Evolutionary conservation across 1,140 invertebrate genomes (phyloP).

Genomic region (Eriosoma lanigerum): DNA sequence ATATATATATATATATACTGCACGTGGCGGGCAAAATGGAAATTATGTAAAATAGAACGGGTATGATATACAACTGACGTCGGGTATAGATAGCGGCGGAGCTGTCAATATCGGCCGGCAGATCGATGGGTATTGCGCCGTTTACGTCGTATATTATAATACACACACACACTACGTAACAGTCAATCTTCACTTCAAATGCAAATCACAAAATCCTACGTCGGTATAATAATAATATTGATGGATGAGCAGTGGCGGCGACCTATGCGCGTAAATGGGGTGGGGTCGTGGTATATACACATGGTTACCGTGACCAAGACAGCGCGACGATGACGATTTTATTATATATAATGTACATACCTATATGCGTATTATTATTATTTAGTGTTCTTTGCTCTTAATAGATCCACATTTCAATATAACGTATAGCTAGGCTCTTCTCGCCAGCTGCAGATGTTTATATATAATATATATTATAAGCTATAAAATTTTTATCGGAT

Average conservation of each 20-base stretch:
- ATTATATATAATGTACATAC: no score
- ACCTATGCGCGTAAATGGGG: background rate
- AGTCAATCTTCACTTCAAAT: slow-evolving; percentile 50
- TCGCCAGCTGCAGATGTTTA: background rate
- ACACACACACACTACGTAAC: background rate
- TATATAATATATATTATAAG: no score
- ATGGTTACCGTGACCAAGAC: no score
- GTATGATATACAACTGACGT: slow-evolving; percentile 20
- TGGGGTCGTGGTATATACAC: background rate
- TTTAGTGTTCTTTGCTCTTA: background rate
- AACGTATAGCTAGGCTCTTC: background rate
- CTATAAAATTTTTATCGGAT: background rate
- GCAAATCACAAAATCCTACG: slow-evolving; percentile 37
- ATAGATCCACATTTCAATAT: slow-evolving; percentile 36
- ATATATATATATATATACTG: background rate
- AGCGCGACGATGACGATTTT: background rate
- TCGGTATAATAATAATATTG: background rate
- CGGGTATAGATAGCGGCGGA: background rate
- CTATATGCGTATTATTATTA: no score
- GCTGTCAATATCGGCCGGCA: slow-evolving; percentile 43
- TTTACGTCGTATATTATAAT: slow-evolving; percentile 21
- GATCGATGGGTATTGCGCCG: slow-evolving; percentile 38
- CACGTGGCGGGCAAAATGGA: background rate
- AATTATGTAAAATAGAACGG: slow-evolving; percentile 39
- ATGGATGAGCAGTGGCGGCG: slow-evolving; percentile 9